Percentiles rank a stretch among this genome's conserved stretches.
phyloP scores from a whole-genome alignment of 2,888 invertebrate genomes.

The Drosophila testacea region DNA sequence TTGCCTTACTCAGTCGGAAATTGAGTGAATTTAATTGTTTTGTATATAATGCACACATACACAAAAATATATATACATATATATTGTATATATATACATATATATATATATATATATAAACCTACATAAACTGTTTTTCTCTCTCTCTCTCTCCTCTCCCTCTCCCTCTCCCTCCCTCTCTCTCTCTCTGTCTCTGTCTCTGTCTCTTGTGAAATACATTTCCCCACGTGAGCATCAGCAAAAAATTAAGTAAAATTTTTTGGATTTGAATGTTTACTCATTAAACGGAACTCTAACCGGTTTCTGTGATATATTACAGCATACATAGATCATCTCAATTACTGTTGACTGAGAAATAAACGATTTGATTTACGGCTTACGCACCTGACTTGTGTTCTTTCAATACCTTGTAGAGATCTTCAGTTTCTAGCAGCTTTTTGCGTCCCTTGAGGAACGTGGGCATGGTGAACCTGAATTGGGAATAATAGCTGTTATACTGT shows the following conservation, averaged over 20 bases:
- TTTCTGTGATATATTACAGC: conserved; percentile 2
- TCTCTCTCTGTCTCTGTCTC: no score
- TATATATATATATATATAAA: neutral
- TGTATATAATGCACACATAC: no score
- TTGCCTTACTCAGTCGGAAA: conserved; percentile 17
- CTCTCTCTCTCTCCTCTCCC: no score
- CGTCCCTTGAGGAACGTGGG: conserved; percentile 91
- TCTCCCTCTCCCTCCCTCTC: no score
- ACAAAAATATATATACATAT: neutral
- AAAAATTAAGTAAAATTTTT: neutral
- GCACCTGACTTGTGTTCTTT: conserved; percentile 88
- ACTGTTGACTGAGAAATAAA: neutral
- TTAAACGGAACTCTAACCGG: conserved; percentile 7
- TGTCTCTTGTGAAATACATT: conserved; percentile 16
- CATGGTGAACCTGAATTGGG: conserved; percentile 89
- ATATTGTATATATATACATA: neutral
- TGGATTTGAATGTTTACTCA: neutral
- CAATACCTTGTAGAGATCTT: conserved; percentile 91
- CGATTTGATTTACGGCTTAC: conserved; percentile 3
- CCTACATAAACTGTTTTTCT: neutral
- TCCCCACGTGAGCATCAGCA: neutral
- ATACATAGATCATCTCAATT: neutral
- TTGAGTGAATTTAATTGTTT: conserved; percentile 41
- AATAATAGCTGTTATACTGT: neutral
- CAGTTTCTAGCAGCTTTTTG: conserved; percentile 89